phyloP scores from a whole-genome alignment of 2,888 invertebrate genomes.

The Machimus atricapillus region DNA sequence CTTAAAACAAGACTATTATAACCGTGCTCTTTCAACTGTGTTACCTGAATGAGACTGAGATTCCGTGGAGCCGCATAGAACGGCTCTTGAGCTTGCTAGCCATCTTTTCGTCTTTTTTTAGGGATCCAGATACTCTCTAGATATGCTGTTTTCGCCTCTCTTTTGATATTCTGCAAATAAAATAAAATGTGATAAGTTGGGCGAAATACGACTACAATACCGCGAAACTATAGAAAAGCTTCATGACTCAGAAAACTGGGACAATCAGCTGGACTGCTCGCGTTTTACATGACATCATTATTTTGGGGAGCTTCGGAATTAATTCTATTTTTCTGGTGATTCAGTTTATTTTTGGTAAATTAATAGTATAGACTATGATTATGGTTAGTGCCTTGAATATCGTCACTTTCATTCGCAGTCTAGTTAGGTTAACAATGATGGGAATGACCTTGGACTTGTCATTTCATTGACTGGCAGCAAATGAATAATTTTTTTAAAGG shows the following conservation, averaged over 20 bases:
- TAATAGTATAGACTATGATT: not conserved
- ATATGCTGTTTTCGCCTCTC: not conserved
- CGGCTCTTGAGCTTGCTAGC: not conserved
- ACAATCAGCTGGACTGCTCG: not conserved
- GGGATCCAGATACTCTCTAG: not conserved
- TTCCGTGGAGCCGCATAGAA: not conserved
- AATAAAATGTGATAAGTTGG: not conserved
- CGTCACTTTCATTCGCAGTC: not conserved
- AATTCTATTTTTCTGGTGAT: not conserved
- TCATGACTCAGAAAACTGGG: not conserved
- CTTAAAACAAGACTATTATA: not conserved
- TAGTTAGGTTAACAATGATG: not conserved
- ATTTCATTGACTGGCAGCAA: not conserved
- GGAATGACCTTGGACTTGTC: not conserved
- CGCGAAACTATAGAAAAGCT: not conserved
- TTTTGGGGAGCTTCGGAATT: not conserved
- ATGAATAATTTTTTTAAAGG: not conserved
- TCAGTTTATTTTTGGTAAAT: not conserved
- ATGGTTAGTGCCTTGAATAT: not conserved
- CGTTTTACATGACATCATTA: not conserved
- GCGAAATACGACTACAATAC: not conserved
- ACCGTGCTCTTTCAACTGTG: not conserved
- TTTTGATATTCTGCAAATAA: conserved; percentile 15
- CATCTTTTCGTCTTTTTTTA: not conserved
- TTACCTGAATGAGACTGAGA: conserved; percentile 28